A percentile compares a stretch with the other conserved stretches of the same genome.
phyloP scores from a whole-genome alignment of 1,140 invertebrate species.

The Bombus soroeensis region DNA sequence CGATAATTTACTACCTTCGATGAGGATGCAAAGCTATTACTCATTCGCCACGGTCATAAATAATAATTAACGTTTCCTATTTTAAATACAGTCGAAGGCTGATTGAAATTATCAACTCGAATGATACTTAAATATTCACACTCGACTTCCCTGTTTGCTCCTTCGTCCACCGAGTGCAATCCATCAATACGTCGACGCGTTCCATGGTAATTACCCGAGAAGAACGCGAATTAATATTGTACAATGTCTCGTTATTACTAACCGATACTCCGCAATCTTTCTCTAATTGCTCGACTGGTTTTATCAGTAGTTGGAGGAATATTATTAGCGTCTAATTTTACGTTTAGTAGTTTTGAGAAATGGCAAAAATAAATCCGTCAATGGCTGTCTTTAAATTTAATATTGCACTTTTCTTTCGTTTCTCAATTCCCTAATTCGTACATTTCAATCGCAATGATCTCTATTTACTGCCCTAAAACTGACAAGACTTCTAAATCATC shows the following conservation, averaged over 20 bases:
- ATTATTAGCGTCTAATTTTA: background rate
- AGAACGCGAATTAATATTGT: conserved; percentile 31
- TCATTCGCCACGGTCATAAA: background rate
- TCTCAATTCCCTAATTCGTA: background rate
- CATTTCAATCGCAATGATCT: background rate
- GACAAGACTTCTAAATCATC: too few species aligned
- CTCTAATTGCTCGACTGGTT: background rate
- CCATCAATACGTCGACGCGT: conserved; percentile 26
- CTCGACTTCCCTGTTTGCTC: background rate
- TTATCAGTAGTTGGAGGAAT: background rate
- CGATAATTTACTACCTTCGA: background rate
- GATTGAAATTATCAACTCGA: background rate
- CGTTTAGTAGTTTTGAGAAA: background rate
- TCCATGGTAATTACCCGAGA: conserved; percentile 22
- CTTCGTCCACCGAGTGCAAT: background rate
- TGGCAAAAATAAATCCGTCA: background rate
- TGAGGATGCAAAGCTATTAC: background rate
- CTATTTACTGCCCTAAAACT: background rate
- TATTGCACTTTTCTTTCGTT: too few species aligned
- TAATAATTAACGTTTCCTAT: background rate
- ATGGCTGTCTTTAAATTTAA: background rate
- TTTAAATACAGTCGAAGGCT: background rate
- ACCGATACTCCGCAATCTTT: background rate
- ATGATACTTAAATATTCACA: background rate
- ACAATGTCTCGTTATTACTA: conserved; percentile 3